phyloP scores from a whole-genome alignment of 2,797 vertebrate species.

The Danio aesculapii region DNA sequence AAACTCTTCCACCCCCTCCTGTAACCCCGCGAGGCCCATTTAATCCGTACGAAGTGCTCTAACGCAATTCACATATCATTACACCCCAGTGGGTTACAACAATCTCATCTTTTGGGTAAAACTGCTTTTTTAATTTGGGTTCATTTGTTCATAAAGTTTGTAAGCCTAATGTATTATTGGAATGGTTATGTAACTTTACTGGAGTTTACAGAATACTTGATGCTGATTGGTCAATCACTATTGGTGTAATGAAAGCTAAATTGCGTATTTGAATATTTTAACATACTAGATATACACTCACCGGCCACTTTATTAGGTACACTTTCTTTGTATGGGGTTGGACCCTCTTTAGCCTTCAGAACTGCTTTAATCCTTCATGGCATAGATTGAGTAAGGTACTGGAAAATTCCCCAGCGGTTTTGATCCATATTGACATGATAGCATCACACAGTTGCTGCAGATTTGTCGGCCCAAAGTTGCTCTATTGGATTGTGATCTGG shows the following conservation, averaged over 20 bases:
- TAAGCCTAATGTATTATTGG: neutral
- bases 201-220: neutral
- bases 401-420: no score
- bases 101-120: slow-evolving; percentile 27
- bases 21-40: slow-evolving; percentile 8
- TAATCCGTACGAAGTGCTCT: neutral
- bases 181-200: neutral
- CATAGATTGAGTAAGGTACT: no score
- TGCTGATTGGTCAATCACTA: neutral
- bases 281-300: neutral
- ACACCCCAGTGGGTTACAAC: slow-evolving; percentile 5
- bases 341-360: no score
- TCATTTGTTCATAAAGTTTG: slow-evolving; percentile 1
- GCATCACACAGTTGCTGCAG: no score
- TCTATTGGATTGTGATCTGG: no score
- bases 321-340: no score
- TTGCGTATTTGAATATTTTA: neutral
- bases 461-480: no score
- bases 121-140: neutral
- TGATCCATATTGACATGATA: no score
- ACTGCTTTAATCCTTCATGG: no score
- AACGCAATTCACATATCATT: slow-evolving; percentile 24
- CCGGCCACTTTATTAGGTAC: no score
- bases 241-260: neutral
- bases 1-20: slow-evolving; percentile 21